Conservation (phyloP, 1,140 invertebrate species). For the Trachymyrmex septentrionalis region DNA sequence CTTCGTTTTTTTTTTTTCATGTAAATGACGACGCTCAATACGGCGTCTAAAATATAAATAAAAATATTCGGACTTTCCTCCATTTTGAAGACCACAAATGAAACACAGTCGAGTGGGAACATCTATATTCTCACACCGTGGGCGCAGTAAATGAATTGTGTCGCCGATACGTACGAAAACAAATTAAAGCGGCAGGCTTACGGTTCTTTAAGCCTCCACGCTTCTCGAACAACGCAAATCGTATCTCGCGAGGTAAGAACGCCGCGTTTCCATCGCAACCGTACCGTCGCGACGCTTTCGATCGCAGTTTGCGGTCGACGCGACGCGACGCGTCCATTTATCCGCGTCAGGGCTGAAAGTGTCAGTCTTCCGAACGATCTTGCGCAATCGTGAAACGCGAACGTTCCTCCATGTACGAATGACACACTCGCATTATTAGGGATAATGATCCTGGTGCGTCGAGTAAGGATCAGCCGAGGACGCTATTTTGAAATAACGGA, state of each 20-base stretch:
- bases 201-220: not conserved
- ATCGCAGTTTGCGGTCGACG: slow-evolving; percentile 42
- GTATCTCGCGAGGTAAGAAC: not conserved
- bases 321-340: slow-evolving; percentile 3
- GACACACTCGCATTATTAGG: slow-evolving; percentile 55
- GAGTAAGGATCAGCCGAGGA: slow-evolving; percentile 60
- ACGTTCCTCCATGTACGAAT: slow-evolving; percentile 20
- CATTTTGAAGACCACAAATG: too few species aligned
- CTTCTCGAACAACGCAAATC: slow-evolving; percentile 4
- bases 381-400: slow-evolving; percentile 31
- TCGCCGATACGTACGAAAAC: not conserved
- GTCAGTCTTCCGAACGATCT: slow-evolving; percentile 37
- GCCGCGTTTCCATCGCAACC: slow-evolving; percentile 16
- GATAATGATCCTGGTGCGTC: slow-evolving; percentile 72
- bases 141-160: not conserved
- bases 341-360: slow-evolving; percentile 45
- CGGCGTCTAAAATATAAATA: too few species aligned
- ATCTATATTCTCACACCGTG: too few species aligned
- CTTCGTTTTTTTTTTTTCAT: too few species aligned
- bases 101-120: too few species aligned
- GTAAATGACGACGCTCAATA: too few species aligned
- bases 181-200: not conserved
- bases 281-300: slow-evolving; percentile 14
- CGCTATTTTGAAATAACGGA: slow-evolving; percentile 73
- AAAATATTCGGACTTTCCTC: too few species aligned